Conservation (phyloP, 2,797 vertebrate species). For the Tenualosa thibaudeaui region DNA sequence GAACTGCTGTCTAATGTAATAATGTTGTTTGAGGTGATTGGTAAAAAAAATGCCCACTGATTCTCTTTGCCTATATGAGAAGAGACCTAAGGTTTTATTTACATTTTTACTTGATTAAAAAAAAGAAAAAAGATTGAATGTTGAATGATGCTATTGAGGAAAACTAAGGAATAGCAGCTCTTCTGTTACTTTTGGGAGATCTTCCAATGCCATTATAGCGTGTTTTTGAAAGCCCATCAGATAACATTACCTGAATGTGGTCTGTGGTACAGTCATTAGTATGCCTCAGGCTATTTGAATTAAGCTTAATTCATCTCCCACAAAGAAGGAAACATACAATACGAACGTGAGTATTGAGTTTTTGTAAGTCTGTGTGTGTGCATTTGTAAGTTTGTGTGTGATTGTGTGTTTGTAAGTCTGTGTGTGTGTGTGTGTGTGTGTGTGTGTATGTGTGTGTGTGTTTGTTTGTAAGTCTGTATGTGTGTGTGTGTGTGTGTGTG, state of each 20-base stretch:
- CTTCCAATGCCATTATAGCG: background rate
- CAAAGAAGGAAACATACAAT: no score
- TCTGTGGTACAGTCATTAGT: background rate
- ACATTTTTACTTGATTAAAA: background rate
- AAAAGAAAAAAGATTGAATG: background rate
- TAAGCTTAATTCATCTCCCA: no score
- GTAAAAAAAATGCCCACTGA: background rate
- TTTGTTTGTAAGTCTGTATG: background rate
- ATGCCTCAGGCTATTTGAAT: no score
- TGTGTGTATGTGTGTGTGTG: no score
- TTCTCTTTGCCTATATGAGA: background rate
- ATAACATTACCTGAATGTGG: background rate
- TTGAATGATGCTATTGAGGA: background rate
- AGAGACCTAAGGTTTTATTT: background rate
- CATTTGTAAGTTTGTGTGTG: background rate
- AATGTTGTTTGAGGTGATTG: no score
- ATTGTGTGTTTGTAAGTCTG: background rate
- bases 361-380: background rate
- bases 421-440: background rate
- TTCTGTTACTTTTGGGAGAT: background rate
- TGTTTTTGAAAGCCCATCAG: background rate
- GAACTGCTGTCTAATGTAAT: no score
- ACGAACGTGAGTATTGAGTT: no score
- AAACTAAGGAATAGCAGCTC: background rate
- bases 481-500: background rate